Conservation (phyloP, 2,113 vertebrate genomes). For the Ailurus styani region DNA sequence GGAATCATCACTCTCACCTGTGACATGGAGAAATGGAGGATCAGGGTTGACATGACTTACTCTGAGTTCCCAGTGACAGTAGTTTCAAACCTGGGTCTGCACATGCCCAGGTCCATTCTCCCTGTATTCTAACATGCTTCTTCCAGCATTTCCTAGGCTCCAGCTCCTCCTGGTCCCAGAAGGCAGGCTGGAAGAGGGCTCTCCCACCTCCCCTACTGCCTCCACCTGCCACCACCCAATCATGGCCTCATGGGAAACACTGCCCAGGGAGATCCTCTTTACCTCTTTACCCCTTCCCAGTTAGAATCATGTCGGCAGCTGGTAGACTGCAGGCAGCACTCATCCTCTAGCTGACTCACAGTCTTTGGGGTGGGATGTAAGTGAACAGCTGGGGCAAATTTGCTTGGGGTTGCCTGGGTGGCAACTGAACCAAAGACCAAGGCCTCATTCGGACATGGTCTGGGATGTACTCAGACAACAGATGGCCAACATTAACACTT, state of each 20-base stretch:
- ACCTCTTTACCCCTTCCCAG: not conserved
- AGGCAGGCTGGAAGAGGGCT: not conserved
- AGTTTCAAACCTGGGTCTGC: not conserved
- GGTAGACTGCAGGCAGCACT: not conserved
- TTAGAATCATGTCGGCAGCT: not conserved
- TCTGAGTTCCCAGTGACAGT: not conserved
- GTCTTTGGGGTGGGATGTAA: not conserved
- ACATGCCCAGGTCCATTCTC: not conserved
- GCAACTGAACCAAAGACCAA: not conserved
- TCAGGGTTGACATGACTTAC: not conserved
- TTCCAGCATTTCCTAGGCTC: not conserved
- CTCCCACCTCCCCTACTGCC: rapidly evolving
- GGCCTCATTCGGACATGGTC: not conserved
- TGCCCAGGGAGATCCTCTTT: not conserved
- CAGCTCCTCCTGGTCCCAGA: not conserved
- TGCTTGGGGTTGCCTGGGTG: not conserved
- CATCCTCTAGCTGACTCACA: not conserved
- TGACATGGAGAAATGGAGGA: not conserved
- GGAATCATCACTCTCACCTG: not conserved
- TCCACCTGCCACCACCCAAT: not conserved
- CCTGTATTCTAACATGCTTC: not conserved
- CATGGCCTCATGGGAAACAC: not conserved
- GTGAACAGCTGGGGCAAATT: not conserved
- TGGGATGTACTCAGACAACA: not conserved
- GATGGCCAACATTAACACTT: not conserved